Evolutionary conservation across 2,113 vertebrate genomes (phyloP).

Genomic region (Oryzias celebensis): DNA sequence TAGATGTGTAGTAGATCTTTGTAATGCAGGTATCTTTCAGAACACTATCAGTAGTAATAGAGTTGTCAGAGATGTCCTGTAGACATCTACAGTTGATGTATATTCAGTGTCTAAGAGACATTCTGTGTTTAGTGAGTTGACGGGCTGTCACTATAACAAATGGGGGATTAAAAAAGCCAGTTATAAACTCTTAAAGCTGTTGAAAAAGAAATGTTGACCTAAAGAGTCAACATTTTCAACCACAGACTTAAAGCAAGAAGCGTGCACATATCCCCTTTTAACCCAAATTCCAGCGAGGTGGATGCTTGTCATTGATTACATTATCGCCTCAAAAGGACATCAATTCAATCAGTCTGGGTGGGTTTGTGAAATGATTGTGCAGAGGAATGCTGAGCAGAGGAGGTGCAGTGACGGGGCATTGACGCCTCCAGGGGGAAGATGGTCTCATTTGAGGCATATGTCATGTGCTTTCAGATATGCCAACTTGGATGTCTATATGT

Average conservation of each 20-base stretch:
- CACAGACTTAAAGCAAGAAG: slow-evolving; percentile 11
- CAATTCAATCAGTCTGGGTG: slow-evolving; percentile 44
- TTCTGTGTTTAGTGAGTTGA: no score
- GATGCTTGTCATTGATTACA: slow-evolving; percentile 45
- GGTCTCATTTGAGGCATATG: slow-evolving; percentile 58
- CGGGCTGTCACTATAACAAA: no score
- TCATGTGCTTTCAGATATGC: slow-evolving; percentile 19
- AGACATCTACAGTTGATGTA: no score
- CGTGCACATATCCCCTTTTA: slow-evolving; percentile 57
- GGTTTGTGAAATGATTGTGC: slow-evolving; percentile 48
- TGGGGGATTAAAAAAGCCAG: no score
- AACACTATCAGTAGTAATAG: no score
- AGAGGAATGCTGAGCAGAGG: slow-evolving; percentile 35
- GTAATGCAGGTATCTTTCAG: no score
- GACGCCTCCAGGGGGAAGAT: slow-evolving; percentile 40
- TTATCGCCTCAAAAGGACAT: slow-evolving; percentile 22
- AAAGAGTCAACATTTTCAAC: slow-evolving; percentile 8
- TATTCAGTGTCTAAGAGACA: no score
- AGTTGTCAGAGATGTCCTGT: no score
- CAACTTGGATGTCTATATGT: slow-evolving; percentile 7
- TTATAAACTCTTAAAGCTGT: no score
- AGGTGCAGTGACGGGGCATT: slow-evolving; percentile 32
- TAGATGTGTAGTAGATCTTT: no score
- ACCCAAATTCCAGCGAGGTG: slow-evolving; percentile 45
- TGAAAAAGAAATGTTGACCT: slow-evolving; percentile 16